Percentiles rank a stretch among this genome's conserved stretches.
Evolutionary conservation across 2,888 invertebrate species (phyloP).

Genomic region (Agriopis aurantiaria): DNA sequence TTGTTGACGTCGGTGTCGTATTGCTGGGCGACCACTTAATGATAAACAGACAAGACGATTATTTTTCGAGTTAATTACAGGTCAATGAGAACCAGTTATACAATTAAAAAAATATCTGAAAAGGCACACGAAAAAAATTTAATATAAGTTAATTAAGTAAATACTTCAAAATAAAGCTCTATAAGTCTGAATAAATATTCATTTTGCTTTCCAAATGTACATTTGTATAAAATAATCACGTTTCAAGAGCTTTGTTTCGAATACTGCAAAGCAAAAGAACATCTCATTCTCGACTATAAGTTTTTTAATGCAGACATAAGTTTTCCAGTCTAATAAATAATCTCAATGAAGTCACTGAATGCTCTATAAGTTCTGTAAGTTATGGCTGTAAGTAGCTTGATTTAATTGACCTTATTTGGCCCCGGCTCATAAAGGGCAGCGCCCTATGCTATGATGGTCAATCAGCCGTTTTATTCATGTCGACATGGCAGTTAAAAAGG

Average conservation of each 20-base stretch:
- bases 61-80: slow-evolving; percentile 9
- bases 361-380: slow-evolving; percentile 43
- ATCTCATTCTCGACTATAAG: neutral
- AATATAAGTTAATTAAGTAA: neutral
- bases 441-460: slow-evolving; percentile 58
- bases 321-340: slow-evolving; percentile 25
- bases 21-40: slow-evolving; percentile 91
- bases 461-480: slow-evolving; percentile 55
- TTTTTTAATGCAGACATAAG: too few species aligned
- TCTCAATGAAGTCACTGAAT: slow-evolving; percentile 37
- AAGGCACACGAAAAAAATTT: slow-evolving; percentile 11
- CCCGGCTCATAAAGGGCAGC: slow-evolving; percentile 66
- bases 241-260: slow-evolving; percentile 11
- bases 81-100: slow-evolving; percentile 7
- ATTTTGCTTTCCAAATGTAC: neutral
- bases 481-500: slow-evolving; percentile 38
- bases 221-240: neutral
- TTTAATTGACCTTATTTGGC: slow-evolving; percentile 78
- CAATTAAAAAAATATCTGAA: slow-evolving; percentile 17
- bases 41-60: slow-evolving; percentile 43
- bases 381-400: slow-evolving; percentile 58
- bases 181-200: neutral
- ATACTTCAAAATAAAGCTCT: slow-evolving; percentile 17
- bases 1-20: slow-evolving; percentile 95
- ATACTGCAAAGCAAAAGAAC: slow-evolving; percentile 18